A percentile compares a stretch with the other conserved stretches of the same genome.
Evolutionary conservation across 2,113 vertebrate genomes (phyloP).

Genomic region (Dasyornis broadbenti): DNA sequence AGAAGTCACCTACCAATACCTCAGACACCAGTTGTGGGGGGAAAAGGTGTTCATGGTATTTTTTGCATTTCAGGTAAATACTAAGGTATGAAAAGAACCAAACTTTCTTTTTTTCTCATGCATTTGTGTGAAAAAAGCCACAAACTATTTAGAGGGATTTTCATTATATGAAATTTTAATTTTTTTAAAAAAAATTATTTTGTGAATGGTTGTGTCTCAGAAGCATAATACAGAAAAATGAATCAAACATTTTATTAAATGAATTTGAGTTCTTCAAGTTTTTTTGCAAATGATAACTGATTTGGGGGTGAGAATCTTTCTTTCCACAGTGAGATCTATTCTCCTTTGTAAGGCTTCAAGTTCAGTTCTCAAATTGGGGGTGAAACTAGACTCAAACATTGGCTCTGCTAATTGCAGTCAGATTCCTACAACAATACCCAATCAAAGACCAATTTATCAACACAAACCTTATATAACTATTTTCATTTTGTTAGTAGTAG

Average conservation of each 20-base stretch:
- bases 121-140: background rate
- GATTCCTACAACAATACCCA: background rate
- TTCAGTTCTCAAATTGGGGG: background rate
- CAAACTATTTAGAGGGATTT: background rate
- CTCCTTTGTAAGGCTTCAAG: background rate
- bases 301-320: background rate
- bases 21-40: background rate
- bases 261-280: background rate
- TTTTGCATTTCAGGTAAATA: background rate
- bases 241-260: background rate
- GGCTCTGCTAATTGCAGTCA: background rate
- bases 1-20: background rate
- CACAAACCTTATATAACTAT: background rate
- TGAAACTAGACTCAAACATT: background rate
- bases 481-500: background rate
- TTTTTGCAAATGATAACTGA: background rate
- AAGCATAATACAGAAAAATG: background rate
- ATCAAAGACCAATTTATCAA: background rate
- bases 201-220: background rate
- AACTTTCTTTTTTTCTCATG: background rate
- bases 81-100: background rate
- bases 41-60: background rate
- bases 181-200: background rate
- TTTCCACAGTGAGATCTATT: background rate
- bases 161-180: background rate